Evolutionary conservation across 35 echinoderm and acorn worm species (phyloP).

Genomic region (Lytechinus pictus): DNA sequence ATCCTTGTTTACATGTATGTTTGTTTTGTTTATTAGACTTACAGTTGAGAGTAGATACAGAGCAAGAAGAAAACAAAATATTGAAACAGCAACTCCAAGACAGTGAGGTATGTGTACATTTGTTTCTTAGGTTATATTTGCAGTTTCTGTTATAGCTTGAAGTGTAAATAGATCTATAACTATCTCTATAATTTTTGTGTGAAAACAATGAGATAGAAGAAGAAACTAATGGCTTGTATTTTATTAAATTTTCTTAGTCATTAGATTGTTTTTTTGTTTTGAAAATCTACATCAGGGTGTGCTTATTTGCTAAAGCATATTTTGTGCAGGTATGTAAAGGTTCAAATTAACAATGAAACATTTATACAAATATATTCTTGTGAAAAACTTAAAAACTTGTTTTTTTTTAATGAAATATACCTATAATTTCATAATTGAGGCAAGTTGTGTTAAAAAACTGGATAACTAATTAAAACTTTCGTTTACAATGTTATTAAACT

Average conservation of each 20-base stretch:
- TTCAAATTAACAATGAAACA: background rate
- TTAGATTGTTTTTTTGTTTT: background rate
- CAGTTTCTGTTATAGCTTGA: background rate
- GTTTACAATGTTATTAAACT: too few relatives aligned
- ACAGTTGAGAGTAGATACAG: conserved; percentile 84
- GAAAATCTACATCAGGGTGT: background rate
- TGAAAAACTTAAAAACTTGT: background rate
- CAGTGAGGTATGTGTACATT: conserved; percentile 64
- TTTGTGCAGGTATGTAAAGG: background rate
- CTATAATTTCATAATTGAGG: background rate
- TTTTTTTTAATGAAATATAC: background rate
- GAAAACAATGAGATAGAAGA: background rate
- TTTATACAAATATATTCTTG: background rate
- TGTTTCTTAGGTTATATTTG: background rate
- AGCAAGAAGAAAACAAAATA: conserved; percentile 92
- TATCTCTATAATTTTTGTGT: too few relatives aligned
- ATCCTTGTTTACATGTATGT: background rate
- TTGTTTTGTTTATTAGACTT: conserved; percentile 62
- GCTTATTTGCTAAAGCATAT: background rate
- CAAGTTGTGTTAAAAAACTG: background rate
- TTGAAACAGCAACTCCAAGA: conserved; percentile 88
- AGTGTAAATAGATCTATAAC: background rate
- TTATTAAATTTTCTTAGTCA: background rate
- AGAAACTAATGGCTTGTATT: background rate
- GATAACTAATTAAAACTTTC: too few relatives aligned